These are phyloP conservation scores for Tetragnatha versicolor DNA, from an alignment of 1,140 invertebrate genomes.

Conservation along the genomic window DNA sequence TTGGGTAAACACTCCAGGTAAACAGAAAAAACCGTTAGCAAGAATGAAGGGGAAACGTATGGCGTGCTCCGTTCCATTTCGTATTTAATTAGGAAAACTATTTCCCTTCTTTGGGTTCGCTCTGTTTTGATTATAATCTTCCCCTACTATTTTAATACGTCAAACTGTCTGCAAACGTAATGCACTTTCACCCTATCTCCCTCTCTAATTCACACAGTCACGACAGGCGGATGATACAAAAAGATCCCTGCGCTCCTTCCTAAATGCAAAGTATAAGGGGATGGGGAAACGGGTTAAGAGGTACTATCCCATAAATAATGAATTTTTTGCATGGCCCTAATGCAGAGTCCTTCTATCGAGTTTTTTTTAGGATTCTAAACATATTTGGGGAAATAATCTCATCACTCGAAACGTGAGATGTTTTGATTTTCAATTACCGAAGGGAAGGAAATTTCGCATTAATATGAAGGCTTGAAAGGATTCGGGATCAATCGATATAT, in stretches of 20 bases:
- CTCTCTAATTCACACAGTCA: conserved; percentile 34
- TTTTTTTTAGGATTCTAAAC: not conserved
- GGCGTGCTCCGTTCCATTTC: conserved; percentile 41
- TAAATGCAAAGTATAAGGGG: not conserved
- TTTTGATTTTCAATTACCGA: conserved; percentile 19
- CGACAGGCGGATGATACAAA: conserved; percentile 22
- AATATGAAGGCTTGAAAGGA: not conserved
- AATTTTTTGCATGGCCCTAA: not conserved
- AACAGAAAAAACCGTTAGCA: conserved; percentile 19
- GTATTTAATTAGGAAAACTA: conserved; percentile 38
- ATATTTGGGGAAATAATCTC: conserved; percentile 10
- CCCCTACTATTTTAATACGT: conserved; percentile 25
- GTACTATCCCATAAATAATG: conserved; percentile 24
- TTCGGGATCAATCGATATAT: too few relatives aligned
- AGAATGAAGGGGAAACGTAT: conserved; percentile 12
- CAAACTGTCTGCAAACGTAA: conserved; percentile 22
- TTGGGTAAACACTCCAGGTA: conserved; percentile 8
- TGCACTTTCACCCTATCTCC: conserved; percentile 30
- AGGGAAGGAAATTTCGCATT: not conserved
- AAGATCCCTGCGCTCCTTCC: too few relatives aligned
- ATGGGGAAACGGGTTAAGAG: not conserved
- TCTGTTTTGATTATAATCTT: not conserved
- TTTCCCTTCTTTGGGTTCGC: not conserved
- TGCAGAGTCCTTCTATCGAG: not conserved
- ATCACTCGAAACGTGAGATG: not conserved